phyloP scores from a whole-genome alignment of 2,113 vertebrate genomes.

The Leuciscus idus region DNA sequence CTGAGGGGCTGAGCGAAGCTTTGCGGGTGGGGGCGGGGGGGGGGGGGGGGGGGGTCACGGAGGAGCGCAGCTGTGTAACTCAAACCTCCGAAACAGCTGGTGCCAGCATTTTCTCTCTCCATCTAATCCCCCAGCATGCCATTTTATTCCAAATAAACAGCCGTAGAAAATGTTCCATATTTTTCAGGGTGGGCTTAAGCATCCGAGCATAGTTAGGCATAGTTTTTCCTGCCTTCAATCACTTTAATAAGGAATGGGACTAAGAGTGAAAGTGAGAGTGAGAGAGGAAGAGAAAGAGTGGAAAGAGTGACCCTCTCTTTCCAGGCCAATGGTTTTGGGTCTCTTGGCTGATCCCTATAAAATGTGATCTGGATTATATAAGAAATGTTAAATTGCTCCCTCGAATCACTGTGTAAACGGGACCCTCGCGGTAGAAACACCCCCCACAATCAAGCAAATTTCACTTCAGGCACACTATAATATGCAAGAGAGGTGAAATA shows the following conservation, averaged over 20 bases:
- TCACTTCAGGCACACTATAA: constrained; percentile 7
- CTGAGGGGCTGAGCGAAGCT: constrained; percentile 6
- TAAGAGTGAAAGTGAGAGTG: not conserved
- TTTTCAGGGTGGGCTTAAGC: constrained; percentile 55
- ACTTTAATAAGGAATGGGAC: constrained; percentile 49
- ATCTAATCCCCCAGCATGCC: constrained; percentile 47
- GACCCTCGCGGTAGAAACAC: not conserved
- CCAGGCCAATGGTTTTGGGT: constrained; percentile 23
- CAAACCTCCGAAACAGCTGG: constrained; percentile 61
- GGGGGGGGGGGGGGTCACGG: constrained; percentile 14
- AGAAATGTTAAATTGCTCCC: constrained; percentile 10
- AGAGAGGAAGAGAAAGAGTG: constrained; percentile 17
- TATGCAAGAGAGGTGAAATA: not conserved
- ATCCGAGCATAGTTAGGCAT: constrained; percentile 33
- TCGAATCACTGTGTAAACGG: constrained; percentile 10
- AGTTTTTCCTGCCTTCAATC: constrained; percentile 56
- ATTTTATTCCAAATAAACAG: constrained; percentile 60
- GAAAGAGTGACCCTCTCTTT: constrained; percentile 35
- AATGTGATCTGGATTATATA: constrained; percentile 34
- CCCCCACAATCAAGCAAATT: constrained; percentile 21
- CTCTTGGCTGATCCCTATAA: constrained; percentile 25
- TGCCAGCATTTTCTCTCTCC: constrained; percentile 55
- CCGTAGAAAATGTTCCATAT: constrained; percentile 50
- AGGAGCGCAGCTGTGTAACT: constrained; percentile 61
- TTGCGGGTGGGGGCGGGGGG: not conserved